Evolutionary conservation across 2,113 vertebrate species (phyloP).

Genomic region (Eudyptes chrysolophus): DNA sequence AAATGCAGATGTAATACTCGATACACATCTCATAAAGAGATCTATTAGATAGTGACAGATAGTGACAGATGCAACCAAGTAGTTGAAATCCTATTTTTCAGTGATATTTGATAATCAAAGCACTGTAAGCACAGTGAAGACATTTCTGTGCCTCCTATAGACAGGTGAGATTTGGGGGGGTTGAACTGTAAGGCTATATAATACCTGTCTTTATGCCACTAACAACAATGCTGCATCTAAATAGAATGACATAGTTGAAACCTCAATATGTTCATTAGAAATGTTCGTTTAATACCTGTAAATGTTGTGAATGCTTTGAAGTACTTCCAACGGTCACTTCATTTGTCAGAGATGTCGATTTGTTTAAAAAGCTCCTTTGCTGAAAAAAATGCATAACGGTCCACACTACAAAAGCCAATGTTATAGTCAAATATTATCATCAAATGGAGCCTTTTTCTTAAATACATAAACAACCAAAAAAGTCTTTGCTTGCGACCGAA

Average conservation of each 20-base stretch:
- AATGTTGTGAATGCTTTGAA: neutral
- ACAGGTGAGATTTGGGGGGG: accelerated
- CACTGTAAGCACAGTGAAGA: neutral
- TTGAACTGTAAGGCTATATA: neutral
- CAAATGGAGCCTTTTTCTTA: neutral
- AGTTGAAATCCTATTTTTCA: neutral
- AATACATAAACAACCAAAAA: neutral
- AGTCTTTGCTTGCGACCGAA: neutral
- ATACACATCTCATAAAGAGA: neutral
- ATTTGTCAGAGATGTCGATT: neutral
- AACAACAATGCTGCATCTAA: neutral
- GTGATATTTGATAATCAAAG: neutral
- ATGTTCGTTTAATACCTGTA: neutral
- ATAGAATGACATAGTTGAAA: neutral
- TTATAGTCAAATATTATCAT: neutral
- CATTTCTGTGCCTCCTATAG: neutral
- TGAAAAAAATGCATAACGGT: neutral
- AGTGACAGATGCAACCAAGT: neutral
- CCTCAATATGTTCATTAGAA: neutral
- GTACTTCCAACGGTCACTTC: neutral
- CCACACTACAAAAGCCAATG: accelerated
- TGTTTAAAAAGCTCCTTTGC: neutral
- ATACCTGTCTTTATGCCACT: neutral
- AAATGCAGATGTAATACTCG: neutral
- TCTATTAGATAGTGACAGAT: neutral